A percentile compares a stretch with the other conserved stretches of the same genome.
Evolutionary conservation across 2,888 invertebrate genomes (phyloP).

Genomic region (Meghimatium bilineatum): DNA sequence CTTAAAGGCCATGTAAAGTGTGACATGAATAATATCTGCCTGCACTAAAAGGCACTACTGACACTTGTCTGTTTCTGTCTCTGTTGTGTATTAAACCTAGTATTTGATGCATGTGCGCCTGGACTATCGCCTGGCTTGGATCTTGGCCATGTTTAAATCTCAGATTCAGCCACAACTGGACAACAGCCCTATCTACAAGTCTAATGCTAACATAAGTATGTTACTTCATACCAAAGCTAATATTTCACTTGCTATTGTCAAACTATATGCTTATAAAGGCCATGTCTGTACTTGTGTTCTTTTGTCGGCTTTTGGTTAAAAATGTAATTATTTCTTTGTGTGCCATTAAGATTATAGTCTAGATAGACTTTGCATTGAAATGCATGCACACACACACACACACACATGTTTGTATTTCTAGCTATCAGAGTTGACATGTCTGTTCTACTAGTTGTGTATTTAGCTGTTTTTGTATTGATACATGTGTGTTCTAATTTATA

Average conservation of each 20-base stretch:
- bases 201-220: constrained; percentile 48
- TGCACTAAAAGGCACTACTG: not conserved
- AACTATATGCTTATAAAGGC: not conserved
- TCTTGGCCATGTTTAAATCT: constrained; percentile 66
- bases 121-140: constrained; percentile 68
- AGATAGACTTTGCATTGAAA: too few species aligned
- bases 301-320: not conserved
- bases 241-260: not conserved
- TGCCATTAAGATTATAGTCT: not conserved
- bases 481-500: too few species aligned
- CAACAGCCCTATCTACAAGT: constrained; percentile 42
- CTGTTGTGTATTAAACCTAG: constrained; percentile 52
- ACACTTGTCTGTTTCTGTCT: constrained; percentile 48
- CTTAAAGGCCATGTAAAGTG: not conserved
- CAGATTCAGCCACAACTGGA: constrained; percentile 57
- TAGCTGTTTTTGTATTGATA: too few species aligned
- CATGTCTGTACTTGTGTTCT: not conserved
- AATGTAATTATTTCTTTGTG: not conserved
- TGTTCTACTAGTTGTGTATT: too few species aligned
- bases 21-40: not conserved
- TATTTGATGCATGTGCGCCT: constrained; percentile 68
- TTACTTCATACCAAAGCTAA: constrained; percentile 13
- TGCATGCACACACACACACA: too few species aligned
- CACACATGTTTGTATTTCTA: too few species aligned
- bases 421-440: too few species aligned